Evolutionary conservation across 2,797 vertebrate genomes (phyloP).

Genomic region (Cheirogaleus major): DNA sequence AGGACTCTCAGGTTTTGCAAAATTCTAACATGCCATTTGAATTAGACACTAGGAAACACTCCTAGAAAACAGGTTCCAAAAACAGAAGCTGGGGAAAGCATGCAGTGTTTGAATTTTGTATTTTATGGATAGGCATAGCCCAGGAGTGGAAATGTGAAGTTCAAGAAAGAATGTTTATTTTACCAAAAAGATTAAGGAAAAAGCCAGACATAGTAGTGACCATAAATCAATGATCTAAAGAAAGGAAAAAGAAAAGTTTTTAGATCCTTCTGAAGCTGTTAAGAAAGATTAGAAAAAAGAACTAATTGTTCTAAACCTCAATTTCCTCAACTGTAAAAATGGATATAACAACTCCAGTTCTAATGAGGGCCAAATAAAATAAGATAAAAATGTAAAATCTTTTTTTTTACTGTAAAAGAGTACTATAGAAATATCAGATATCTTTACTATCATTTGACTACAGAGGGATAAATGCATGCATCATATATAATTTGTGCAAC

Average conservation of each 20-base stretch:
- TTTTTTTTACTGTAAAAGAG: not conserved
- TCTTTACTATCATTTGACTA: not conserved
- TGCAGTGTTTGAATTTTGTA: not conserved
- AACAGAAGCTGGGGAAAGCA: not conserved
- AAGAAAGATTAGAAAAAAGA: not conserved
- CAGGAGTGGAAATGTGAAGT: not conserved
- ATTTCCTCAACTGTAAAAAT: not conserved
- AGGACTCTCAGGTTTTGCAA: not conserved
- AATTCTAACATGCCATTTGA: slow-evolving; percentile 2
- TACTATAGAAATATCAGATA: not conserved
- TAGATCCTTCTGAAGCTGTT: not conserved
- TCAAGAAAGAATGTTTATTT: not conserved
- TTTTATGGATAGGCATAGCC: not conserved
- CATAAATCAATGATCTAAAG: not conserved
- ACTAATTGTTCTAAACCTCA: not conserved
- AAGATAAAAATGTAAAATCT: not conserved
- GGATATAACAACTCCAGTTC: not conserved
- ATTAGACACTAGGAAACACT: not conserved
- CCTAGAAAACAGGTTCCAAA: not conserved
- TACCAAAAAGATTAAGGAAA: not conserved
- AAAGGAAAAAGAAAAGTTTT: not conserved
- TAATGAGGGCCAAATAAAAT: not conserved
- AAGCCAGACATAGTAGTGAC: not conserved
- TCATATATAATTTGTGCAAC: not conserved
- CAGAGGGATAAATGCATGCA: not conserved